Evolutionary conservation across 2,888 invertebrate genomes (phyloP).

Genomic region (Congeria kusceri): DNA sequence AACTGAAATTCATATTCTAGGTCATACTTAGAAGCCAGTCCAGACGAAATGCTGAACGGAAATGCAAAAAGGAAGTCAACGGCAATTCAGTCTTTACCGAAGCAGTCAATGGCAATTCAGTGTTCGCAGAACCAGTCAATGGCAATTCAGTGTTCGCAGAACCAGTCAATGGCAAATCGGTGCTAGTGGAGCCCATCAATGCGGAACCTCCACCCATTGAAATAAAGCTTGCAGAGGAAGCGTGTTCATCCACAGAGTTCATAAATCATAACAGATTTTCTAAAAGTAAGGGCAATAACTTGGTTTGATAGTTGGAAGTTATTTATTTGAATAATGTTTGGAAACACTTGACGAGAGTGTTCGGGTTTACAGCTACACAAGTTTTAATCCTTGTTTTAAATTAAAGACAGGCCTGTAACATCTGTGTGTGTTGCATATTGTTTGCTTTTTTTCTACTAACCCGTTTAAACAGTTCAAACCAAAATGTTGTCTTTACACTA

Average conservation of each 20-base stretch:
- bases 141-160: constrained; percentile 1
- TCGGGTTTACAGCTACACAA: too few species aligned
- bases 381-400: too few species aligned
- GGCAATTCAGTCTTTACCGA: not conserved
- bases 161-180: not conserved
- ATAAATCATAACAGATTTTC: constrained; percentile 26
- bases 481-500: too few species aligned
- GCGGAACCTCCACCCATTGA: not conserved
- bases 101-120: not conserved
- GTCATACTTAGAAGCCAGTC: constrained; percentile 38
- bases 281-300: too few species aligned
- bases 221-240: constrained; percentile 39
- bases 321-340: too few species aligned
- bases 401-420: too few species aligned
- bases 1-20: constrained; percentile 3
- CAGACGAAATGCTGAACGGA: constrained; percentile 19
- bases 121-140: not conserved
- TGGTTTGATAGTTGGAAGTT: too few species aligned
- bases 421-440: too few species aligned
- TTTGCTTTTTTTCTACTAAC: too few species aligned
- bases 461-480: too few species aligned
- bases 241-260: constrained; percentile 53
- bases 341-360: too few species aligned
- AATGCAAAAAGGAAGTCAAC: not conserved
- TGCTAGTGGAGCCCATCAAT: not conserved